These are phyloP conservation scores for Meteorus colon DNA, from an alignment of 2,888 invertebrate species.

Conservation along the genomic window DNA sequence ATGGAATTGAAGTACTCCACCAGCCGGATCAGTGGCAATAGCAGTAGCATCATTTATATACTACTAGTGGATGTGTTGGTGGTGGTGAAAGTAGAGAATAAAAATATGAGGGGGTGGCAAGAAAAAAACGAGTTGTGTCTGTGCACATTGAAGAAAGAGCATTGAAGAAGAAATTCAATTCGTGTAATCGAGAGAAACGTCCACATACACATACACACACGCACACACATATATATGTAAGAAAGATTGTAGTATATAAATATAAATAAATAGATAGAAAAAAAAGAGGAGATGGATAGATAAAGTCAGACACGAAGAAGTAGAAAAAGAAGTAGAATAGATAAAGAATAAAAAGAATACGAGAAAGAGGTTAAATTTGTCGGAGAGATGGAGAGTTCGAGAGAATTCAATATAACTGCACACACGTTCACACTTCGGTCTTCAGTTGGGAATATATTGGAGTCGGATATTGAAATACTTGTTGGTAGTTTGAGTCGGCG, in stretches of 20 bases:
- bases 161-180: conserved; percentile 27
- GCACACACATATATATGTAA: not conserved
- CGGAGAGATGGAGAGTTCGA: conserved; percentile 47
- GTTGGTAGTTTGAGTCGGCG: conserved; percentile 71
- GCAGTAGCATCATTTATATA: conserved; percentile 7
- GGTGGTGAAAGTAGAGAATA: not conserved
- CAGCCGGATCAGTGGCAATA: not conserved
- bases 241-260: too few relatives aligned
- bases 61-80: not conserved
- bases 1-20: conserved; percentile 20
- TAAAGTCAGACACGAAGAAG: not conserved
- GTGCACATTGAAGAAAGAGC: conserved; percentile 13
- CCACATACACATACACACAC: not conserved
- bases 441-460: conserved; percentile 65
- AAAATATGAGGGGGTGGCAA: not conserved
- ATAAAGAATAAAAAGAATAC: conserved; percentile 26
- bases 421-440: conserved; percentile 62
- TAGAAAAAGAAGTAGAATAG: conserved; percentile 20
- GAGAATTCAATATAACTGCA: conserved; percentile 70
- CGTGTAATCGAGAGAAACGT: not conserved
- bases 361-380: conserved; percentile 35
- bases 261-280: too few relatives aligned
- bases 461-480: conserved; percentile 72
- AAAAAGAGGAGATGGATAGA: too few relatives aligned
- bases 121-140: conserved; percentile 1